Percentiles rank a stretch among this genome's conserved stretches.
phyloP scores from a whole-genome alignment of 1,140 invertebrate species.

The Trialeurodes vaporariorum region DNA sequence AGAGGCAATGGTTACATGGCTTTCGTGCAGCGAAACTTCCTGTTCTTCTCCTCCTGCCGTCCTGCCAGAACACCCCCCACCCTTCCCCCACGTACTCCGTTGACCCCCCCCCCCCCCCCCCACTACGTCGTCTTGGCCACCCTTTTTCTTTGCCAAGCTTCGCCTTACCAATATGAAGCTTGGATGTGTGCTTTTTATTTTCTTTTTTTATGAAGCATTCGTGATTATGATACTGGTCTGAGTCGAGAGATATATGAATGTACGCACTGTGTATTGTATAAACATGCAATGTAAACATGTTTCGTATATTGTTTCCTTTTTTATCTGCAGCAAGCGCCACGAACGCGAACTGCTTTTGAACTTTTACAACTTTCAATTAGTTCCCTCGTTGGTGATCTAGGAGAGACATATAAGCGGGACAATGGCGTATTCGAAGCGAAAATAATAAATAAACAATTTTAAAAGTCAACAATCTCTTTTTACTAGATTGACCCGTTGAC shows the following conservation, averaged over 20 bases:
- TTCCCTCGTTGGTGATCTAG: too few species aligned
- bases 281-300: neutral
- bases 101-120: too few species aligned
- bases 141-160: neutral
- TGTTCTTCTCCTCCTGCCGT: neutral
- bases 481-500: too few species aligned
- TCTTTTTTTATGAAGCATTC: neutral
- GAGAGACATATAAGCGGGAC: too few species aligned
- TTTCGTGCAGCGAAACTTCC: neutral
- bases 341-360: neutral
- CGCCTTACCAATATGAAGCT: neutral
- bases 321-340: neutral
- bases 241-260: neutral
- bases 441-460: too few species aligned
- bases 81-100: too few species aligned
- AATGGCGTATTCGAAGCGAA: too few species aligned
- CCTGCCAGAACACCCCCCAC: neutral
- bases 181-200: neutral
- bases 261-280: neutral
- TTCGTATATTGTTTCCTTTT: neutral
- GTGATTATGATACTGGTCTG: neutral
- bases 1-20: neutral
- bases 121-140: too few species aligned
- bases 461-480: too few species aligned
- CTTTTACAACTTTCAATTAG: conserved; percentile 1